Percentiles rank a stretch among this genome's conserved stretches.
Evolutionary conservation across 2,888 invertebrate species (phyloP).

Genomic region (Clunio marinus): DNA sequence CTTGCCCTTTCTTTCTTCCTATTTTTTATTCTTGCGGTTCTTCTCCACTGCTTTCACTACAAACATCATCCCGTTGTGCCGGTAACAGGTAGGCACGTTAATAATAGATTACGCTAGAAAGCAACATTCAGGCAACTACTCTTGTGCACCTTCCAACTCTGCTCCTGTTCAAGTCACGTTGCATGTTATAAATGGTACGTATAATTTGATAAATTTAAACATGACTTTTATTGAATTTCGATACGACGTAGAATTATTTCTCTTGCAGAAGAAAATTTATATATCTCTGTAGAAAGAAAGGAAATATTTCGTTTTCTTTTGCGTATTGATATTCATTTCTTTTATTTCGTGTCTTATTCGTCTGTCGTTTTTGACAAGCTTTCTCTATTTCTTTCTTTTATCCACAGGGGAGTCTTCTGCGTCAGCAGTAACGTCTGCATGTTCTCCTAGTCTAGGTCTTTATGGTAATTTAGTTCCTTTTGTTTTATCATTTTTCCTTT

Average conservation of each 20-base stretch:
- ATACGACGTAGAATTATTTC: too few species aligned
- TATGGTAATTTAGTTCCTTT: slow-evolving; percentile 41
- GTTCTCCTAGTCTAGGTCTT: slow-evolving; percentile 35
- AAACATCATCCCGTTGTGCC: too few species aligned
- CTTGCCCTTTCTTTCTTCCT: background rate
- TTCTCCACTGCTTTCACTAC: background rate
- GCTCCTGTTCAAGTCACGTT: slow-evolving; percentile 76
- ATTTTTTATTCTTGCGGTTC: slow-evolving; percentile 15
- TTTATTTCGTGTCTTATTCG: slow-evolving; percentile 13
- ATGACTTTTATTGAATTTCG: slow-evolving; percentile 38
- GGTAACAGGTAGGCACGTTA: slow-evolving; percentile 49
- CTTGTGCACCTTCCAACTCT: slow-evolving; percentile 82
- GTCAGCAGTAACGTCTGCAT: slow-evolving; percentile 50
- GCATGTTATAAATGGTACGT: slow-evolving; percentile 77
- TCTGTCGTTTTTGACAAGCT: background rate
- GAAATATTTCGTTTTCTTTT: background rate
- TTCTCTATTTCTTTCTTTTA: background rate
- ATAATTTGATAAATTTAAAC: slow-evolving; percentile 41
- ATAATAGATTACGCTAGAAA: slow-evolving; percentile 51
- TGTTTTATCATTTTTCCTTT: slow-evolving; percentile 40
- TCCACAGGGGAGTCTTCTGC: slow-evolving; percentile 51
- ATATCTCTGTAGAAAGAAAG: slow-evolving; percentile 17
- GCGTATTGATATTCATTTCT: slow-evolving; percentile 29
- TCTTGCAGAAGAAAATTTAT: slow-evolving; percentile 26
- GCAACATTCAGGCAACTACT: slow-evolving; percentile 66